Conservation (phyloP, 2,113 vertebrate genomes). For the Odobenus rosmarus region DNA sequence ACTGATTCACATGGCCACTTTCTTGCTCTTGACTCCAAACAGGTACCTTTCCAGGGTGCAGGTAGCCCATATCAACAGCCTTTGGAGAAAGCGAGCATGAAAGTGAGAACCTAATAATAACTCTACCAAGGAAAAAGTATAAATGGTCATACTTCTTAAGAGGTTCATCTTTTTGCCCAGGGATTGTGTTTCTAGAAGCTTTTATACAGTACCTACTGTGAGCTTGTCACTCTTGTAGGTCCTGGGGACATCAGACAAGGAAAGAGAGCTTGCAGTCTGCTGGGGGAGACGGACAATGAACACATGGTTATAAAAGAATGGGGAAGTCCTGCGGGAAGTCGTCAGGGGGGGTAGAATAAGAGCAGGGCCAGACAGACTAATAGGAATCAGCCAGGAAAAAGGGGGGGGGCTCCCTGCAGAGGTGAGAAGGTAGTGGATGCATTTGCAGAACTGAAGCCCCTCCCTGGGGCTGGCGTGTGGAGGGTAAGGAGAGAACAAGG, state of each 20-base stretch:
- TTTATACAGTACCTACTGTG: background rate
- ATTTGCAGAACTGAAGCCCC: background rate
- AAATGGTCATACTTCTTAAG: background rate
- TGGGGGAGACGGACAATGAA: background rate
- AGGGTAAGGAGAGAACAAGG: background rate
- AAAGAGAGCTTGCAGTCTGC: background rate
- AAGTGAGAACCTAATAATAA: background rate
- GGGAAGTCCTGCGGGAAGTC: background rate
- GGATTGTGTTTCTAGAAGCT: background rate
- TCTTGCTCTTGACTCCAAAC: background rate
- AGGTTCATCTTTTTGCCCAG: background rate
- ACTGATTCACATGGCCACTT: background rate
- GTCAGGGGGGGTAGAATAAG: rapidly evolving
- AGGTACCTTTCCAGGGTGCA: background rate
- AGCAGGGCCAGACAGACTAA: background rate
- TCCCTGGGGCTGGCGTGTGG: rapidly evolving
- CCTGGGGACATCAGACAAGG: background rate
- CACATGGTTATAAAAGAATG: background rate
- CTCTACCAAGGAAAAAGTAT: background rate
- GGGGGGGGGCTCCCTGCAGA: background rate
- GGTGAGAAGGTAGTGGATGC: rapidly evolving
- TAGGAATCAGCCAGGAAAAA: background rate
- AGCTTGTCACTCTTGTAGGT: background rate
- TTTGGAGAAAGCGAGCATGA: background rate
- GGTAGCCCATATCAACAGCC: background rate